phyloP scores from a whole-genome alignment of 2,797 vertebrate species.

The Cheirogaleus major region DNA sequence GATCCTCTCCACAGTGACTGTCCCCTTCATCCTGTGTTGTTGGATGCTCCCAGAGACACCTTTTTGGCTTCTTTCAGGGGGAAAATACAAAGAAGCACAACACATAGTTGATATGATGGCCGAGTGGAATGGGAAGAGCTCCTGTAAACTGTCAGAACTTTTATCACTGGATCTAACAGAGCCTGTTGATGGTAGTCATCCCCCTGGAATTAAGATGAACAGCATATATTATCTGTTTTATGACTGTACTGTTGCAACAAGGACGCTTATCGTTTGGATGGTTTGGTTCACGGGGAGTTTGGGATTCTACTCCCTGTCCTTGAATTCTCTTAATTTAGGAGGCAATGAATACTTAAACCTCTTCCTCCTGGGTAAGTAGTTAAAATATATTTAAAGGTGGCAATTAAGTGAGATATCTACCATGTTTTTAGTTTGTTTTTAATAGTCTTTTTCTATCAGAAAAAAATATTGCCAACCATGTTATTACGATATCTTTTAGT shows the following conservation, averaged over 20 bases:
- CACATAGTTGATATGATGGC: conserved; percentile 90
- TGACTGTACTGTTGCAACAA: conserved; percentile 90
- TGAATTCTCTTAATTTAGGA: conserved; percentile 93
- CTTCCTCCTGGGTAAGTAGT: conserved; percentile 92
- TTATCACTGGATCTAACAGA: conserved; percentile 79
- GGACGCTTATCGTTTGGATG: conserved; percentile 94
- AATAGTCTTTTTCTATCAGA: neutral
- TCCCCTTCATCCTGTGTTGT: conserved; percentile 94
- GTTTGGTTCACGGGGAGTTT: conserved; percentile 96
- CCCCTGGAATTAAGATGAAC: conserved; percentile 84
- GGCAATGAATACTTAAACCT: conserved; percentile 95
- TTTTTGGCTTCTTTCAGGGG: conserved; percentile 94
- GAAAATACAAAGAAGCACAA: conserved; percentile 90
- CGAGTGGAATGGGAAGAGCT: conserved; percentile 88
- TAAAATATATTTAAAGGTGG: conserved; percentile 68
- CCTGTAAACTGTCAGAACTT: conserved; percentile 89
- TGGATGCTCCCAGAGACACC: conserved; percentile 97
- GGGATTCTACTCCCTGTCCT: conserved; percentile 95
- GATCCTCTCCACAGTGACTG: conserved; percentile 91
- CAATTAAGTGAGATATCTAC: neutral
- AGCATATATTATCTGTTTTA: conserved; percentile 92
- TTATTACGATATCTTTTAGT: neutral
- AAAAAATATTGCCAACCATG: neutral
- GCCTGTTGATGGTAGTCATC: neutral
- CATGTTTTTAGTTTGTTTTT: neutral